Evolutionary conservation across 1,140 invertebrate species (phyloP), one percentile per base, ranked within the genome.

Genomic region (Trachelipus rathkii): DNA sequence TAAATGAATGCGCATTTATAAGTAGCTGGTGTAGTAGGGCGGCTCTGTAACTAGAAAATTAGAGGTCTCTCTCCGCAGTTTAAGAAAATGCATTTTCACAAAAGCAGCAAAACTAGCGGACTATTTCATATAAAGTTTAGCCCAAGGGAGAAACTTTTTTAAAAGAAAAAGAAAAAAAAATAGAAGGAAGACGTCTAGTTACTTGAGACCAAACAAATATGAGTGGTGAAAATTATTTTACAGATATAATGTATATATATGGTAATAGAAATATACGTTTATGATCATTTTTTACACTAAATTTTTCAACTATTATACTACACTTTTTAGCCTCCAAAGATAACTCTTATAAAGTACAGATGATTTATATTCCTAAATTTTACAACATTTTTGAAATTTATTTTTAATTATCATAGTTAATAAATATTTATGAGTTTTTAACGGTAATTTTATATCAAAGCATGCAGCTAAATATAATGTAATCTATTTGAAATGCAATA

Each of bases 1-100:
- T 60, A 60, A 60, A 60, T 60, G 50, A 60, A 60, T 60, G 19
- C 19, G 50, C 50, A 60, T 60, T 60, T 60, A 60, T 60, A 33
- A 60, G 50, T 60, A 60, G 50, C 19, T 60, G 46, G 8, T 60
- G 11, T 13, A 60, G 19, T 60, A 33, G 33, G 33, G 33, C 33
- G 33, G 33, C 33, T 33, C 33, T 60, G 50, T 60, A 60, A 19
- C 50, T 60, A 60, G 50, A 60, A 60, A 60, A 60, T 60, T 60
- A 60, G 50, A 60, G 50, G 33, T 33, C 33, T 33, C 33, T 33
- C 50, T 60, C 19, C 50, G 50, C 19, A 15, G 11, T 13, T 60
- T 60, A 15, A 60, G 19, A 19, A 60, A 60, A 60, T 60, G 50
- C 50, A 60, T 60, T 60, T 60, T 13, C 50, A n/a, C n/a, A 1